Evolutionary conservation across 1,140 invertebrate genomes (phyloP).

Genomic region (Cherax destructor): DNA sequence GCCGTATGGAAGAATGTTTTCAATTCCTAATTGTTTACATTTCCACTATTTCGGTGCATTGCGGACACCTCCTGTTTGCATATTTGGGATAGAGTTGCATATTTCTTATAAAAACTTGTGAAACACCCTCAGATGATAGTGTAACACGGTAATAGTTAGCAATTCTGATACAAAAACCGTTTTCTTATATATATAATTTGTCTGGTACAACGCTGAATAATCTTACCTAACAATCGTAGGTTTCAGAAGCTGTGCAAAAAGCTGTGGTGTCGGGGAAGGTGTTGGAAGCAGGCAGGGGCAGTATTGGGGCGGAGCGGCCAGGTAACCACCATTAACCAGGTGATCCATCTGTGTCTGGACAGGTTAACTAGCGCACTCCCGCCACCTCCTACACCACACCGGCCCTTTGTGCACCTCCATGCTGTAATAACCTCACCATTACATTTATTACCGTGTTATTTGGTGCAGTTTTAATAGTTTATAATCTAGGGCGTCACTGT

Average conservation of each 20-base stretch:
- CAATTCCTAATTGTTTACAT: too few species aligned
- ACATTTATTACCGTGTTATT: constrained; percentile 36
- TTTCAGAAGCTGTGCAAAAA: neutral
- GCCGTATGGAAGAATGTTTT: too few species aligned
- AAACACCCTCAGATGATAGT: neutral
- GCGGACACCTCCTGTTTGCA: neutral
- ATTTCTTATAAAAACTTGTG: too few species aligned
- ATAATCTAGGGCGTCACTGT: constrained; percentile 2
- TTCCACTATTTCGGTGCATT: too few species aligned
- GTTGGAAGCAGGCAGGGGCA: constrained; percentile 1
- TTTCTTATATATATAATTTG: too few species aligned
- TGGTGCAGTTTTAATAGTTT: constrained; percentile 24
- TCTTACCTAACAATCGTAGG: neutral
- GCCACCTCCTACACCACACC: constrained; percentile 6
- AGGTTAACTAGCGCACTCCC: constrained; percentile 20
- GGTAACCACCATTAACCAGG: neutral
- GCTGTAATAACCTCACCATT: constrained; percentile 30
- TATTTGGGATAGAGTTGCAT: too few species aligned
- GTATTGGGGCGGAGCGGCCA: neutral
- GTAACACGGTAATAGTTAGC: too few species aligned
- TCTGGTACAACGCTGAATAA: neutral
- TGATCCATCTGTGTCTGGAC: constrained; percentile 27
- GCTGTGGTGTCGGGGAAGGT: neutral
- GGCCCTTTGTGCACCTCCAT: neutral
- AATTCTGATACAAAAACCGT: too few species aligned